A percentile compares a stretch with the other conserved stretches of the same genome.
Conservation (phyloP, 64 coral and sea anemone species). For the Platygyra sinensis region DNA sequence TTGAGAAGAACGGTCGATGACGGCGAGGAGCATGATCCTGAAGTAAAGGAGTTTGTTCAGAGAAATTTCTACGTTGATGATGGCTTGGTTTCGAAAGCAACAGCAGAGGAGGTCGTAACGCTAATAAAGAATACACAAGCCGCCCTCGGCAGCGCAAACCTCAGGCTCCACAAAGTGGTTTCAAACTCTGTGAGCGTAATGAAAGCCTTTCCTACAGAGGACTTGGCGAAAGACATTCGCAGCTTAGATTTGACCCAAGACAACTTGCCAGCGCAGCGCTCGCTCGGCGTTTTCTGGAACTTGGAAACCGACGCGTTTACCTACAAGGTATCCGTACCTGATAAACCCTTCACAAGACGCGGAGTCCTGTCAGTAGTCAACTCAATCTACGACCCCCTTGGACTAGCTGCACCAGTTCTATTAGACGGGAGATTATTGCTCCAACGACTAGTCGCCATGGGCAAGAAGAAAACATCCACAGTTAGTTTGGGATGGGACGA, state of each 20-base stretch:
- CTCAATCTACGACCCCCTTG: neutral
- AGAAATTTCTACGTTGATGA: constrained; percentile 20
- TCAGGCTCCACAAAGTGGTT: neutral
- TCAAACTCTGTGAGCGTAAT: constrained; percentile 30
- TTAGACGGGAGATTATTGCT: neutral
- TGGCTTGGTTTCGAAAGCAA: neutral
- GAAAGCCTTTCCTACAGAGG: constrained; percentile 11
- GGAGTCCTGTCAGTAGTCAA: neutral
- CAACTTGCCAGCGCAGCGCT: constrained; percentile 7
- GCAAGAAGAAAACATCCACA: neutral
- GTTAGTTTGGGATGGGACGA: neutral
- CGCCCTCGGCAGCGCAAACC: neutral
- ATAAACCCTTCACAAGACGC: constrained; percentile 23
- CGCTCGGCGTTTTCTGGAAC: neutral
- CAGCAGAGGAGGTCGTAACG: neutral
- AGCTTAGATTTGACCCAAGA: neutral
- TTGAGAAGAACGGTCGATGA: neutral
- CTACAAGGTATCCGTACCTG: neutral
- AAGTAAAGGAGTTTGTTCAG: neutral
- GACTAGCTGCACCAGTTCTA: neutral
- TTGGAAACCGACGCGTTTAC: neutral
- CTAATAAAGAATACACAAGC: neutral
- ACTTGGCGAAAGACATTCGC: neutral
- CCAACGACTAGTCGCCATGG: neutral
- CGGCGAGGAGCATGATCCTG: neutral